Evolutionary conservation across 92 coral and sea anemone species (phyloP).

Genomic region (Meandrina meandrites): DNA sequence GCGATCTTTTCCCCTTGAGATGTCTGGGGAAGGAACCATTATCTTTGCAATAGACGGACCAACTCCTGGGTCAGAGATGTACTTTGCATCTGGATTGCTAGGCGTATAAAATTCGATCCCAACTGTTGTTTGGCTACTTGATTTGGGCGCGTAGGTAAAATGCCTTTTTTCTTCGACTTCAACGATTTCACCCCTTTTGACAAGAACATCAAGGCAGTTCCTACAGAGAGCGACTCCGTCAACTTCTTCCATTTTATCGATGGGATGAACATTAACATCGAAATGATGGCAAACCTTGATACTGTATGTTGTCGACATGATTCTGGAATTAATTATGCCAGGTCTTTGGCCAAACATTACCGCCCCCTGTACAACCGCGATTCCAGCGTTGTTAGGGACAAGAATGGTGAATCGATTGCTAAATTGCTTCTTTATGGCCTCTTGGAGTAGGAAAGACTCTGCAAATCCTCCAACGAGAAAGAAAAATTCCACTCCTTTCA

Average conservation of each 20-base stretch:
- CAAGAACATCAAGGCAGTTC: constrained; percentile 56
- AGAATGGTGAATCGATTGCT: constrained; percentile 26
- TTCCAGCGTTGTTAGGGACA: constrained; percentile 53
- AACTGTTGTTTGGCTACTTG: constrained; percentile 47
- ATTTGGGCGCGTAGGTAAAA: constrained; percentile 41
- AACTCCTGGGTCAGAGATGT: not conserved
- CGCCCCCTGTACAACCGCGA: constrained; percentile 71
- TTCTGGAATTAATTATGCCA: constrained; percentile 41
- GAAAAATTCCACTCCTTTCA: constrained; percentile 45
- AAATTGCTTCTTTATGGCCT: constrained; percentile 52
- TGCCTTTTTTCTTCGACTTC: constrained; percentile 53
- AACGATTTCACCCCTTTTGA: constrained; percentile 59
- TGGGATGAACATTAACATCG: constrained; percentile 51
- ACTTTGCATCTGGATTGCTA: not conserved
- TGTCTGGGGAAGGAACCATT: constrained; percentile 55
- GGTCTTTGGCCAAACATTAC: constrained; percentile 76
- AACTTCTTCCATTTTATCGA: constrained; percentile 39
- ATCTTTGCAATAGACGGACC: constrained; percentile 37
- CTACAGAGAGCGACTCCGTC: constrained; percentile 57
- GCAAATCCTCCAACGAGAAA: constrained; percentile 79
- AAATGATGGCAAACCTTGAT: constrained; percentile 43
- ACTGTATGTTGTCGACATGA: constrained; percentile 60
- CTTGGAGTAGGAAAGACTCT: constrained; percentile 54
- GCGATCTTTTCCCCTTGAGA: constrained; percentile 52
- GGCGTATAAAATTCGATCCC: constrained; percentile 52